Conservation (phyloP, 2,888 invertebrate species). For the Xanthia icteritia region DNA sequence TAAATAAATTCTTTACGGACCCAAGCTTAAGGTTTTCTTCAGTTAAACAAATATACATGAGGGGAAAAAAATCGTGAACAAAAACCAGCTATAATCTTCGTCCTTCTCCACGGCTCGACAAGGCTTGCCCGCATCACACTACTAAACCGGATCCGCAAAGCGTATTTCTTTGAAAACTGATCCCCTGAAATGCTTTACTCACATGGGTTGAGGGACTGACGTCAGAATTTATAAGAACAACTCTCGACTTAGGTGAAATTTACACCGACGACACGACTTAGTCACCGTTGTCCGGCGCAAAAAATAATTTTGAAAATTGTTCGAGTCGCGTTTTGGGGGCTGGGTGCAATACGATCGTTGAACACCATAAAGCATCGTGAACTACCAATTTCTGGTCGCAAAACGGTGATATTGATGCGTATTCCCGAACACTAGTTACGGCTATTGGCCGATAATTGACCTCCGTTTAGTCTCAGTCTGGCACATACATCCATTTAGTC, state of each 20-base stretch:
- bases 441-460: constrained; percentile 33
- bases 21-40: constrained; percentile 53
- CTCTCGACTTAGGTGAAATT: constrained; percentile 43
- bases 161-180: constrained; percentile 82
- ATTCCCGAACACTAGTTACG: constrained; percentile 16
- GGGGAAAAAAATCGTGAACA: constrained; percentile 64
- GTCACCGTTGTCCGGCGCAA: background rate
- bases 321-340: background rate
- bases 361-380: background rate
- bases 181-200: constrained; percentile 73
- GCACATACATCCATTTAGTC: constrained; percentile 3
- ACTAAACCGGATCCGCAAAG: constrained; percentile 74
- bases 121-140: constrained; percentile 66
- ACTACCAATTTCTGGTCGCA: constrained; percentile 6
- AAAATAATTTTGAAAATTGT: constrained; percentile 13
- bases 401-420: constrained; percentile 21
- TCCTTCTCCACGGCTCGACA: constrained; percentile 70
- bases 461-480: constrained; percentile 24
- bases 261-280: constrained; percentile 43
- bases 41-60: constrained; percentile 58
- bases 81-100: constrained; percentile 71
- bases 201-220: constrained; percentile 70
- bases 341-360: background rate
- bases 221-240: constrained; percentile 70
- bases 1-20: constrained; percentile 56